A percentile compares a stretch with the other conserved stretches of the same genome.
These are phyloP conservation scores for Kradibia gibbosae DNA, from an alignment of 1,140 invertebrate genomes.

Conservation along the genomic window DNA sequence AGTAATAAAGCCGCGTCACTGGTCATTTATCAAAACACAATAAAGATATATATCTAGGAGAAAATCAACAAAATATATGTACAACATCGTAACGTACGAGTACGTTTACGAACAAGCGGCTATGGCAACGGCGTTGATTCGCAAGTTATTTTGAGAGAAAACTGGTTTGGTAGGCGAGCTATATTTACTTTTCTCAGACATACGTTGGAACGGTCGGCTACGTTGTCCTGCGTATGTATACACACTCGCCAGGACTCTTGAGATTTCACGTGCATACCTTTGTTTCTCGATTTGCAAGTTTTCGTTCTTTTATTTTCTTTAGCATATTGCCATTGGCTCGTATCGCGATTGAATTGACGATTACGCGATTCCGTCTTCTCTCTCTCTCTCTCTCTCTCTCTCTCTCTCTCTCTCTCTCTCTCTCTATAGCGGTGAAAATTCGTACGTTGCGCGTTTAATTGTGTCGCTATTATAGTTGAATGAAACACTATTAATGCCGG, in stretches of 20 bases:
- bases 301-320: not conserved
- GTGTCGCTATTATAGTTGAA: no score
- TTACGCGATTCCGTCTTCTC: no score
- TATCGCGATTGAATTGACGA: no score
- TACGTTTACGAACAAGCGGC: not conserved
- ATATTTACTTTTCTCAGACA: conserved; percentile 65
- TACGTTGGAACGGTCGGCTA: conserved; percentile 59
- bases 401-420: no score
- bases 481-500: no score
- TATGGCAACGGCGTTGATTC: conserved; percentile 45
- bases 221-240: conserved; percentile 30
- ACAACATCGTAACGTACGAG: not conserved
- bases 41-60: not conserved
- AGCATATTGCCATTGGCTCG: no score
- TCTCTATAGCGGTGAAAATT: no score
- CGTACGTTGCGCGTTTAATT: no score
- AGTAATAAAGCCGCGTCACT: no score
- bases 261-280: not conserved
- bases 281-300: not conserved
- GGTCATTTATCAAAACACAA: no score
- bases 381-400: no score
- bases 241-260: not conserved
- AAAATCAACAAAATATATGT: conserved; percentile 1
- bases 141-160: conserved; percentile 66
- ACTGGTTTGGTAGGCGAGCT: conserved; percentile 65